Evolutionary conservation across 64 coral and sea anemone species (phyloP), one percentile per base, ranked within the genome.

Genomic region (Platygyra sinensis): DNA sequence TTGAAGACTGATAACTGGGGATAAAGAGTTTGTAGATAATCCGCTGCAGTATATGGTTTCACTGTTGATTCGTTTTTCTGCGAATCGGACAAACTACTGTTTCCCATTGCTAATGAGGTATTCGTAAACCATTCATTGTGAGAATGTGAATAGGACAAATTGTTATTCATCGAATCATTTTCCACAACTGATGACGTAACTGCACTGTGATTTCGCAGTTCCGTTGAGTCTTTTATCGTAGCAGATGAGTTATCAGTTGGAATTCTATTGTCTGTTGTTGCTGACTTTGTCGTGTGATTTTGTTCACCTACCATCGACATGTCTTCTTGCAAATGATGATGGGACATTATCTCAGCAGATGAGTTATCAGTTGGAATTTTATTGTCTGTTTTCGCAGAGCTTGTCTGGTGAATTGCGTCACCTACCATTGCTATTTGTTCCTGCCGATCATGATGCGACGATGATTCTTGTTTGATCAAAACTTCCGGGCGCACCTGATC

Each of bases 1-100:
- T 85, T 85, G 36, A 85, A 85, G 62, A 72, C 36, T 2, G 81
- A 85, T 50, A 85, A 11, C 12, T 85, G 62, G 24, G 81, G 81
- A 71, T 85, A 85, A 49, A 85, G 81, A 50, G 7, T 85, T 85
- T 85, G 31, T 12, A 85, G 39, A 72, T 85, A 85, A 28, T 85
- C 81, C 12, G 81, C 81, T 28, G 81, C 81, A 13, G 62, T 85
- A 25, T 71, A 71, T 5, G 20, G 32, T 85, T 85, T 85, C 36
- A 28, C 12, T 83, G 80, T 24, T 50, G 39, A 77, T 11, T n/a
- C 55, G 30, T 31, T 15, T 15, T 80, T 65, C 19, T 42, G 17
- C 3, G 60, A 22, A 83, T 1, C 39, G 24, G 25, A 17, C 19
- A 7, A 2, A 0, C 18, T 50, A 24, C 5, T 71, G 13, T 69